Conservation (phyloP, 1,140 invertebrate genomes). For the Drosophila setifemur region DNA sequence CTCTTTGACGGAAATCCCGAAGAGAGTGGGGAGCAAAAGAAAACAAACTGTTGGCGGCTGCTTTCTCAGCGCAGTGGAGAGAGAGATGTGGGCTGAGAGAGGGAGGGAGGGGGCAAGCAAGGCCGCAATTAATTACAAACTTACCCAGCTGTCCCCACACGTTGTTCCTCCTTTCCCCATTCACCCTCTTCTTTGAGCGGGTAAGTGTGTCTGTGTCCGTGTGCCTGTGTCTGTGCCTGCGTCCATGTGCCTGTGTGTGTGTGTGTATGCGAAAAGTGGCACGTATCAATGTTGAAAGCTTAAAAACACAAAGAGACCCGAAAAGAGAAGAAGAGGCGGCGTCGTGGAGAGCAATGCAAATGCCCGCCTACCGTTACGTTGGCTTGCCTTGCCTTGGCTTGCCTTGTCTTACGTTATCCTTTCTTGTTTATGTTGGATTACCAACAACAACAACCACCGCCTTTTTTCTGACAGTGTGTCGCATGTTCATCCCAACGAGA, state of each 20-base stretch:
- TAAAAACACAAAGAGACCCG: conserved; percentile 55
- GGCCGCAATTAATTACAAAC: conserved; percentile 79
- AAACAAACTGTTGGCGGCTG: conserved; percentile 44
- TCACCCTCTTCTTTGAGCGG: too few relatives aligned
- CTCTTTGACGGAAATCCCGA: conserved; percentile 33
- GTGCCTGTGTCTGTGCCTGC: conserved; percentile 1
- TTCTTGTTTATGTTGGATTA: too few relatives aligned
- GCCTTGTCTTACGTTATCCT: too few relatives aligned
- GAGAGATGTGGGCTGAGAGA: background rate
- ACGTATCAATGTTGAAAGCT: conserved; percentile 77
- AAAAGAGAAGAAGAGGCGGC: conserved; percentile 1
- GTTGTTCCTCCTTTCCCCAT: conserved; percentile 11
- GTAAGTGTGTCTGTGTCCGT: background rate
- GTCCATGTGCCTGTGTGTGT: conserved; percentile 11
- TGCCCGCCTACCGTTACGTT: conserved; percentile 47
- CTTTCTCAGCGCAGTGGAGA: conserved; percentile 2
- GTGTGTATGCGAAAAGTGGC: conserved; percentile 55
- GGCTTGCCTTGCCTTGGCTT: conserved; percentile 14
- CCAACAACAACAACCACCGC: too few relatives aligned
- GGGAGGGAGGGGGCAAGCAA: conserved; percentile 51
- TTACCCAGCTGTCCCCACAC: conserved; percentile 64
- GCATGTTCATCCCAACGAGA: conserved; percentile 35
- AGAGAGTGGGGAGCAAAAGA: conserved; percentile 39
- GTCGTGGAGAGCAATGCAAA: conserved; percentile 20
- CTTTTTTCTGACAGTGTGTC: background rate